Conservation (phyloP, 2,888 invertebrate species). For the Harmothoe impar region DNA sequence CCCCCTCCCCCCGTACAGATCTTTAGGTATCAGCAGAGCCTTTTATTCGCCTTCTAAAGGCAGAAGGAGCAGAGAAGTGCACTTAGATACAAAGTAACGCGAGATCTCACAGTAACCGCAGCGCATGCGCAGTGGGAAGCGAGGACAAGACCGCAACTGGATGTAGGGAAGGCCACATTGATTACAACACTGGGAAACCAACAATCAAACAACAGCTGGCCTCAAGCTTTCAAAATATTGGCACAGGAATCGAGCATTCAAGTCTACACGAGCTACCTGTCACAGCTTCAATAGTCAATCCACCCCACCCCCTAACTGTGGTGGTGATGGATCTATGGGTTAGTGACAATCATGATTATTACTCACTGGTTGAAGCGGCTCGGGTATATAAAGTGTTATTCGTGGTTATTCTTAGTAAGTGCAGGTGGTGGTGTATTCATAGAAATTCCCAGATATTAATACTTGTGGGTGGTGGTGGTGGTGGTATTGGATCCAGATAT, state of each 20-base stretch:
- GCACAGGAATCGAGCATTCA: slow-evolving; percentile 54
- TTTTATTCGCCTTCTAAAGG: neutral
- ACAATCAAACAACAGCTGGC: slow-evolving; percentile 54
- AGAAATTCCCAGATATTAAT: no score
- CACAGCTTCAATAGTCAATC: slow-evolving; percentile 6
- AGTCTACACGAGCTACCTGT: slow-evolving; percentile 40
- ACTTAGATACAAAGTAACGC: neutral
- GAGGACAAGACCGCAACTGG: neutral
- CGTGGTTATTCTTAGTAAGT: no score
- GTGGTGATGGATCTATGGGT: neutral
- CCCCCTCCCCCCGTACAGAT: no score
- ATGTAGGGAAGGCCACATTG: slow-evolving; percentile 21
- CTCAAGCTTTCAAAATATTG: slow-evolving; percentile 41
- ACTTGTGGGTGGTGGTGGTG: no score
- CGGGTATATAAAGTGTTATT: no score
- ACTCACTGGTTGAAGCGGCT: no score
- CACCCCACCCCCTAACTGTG: neutral
- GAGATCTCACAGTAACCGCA: neutral
- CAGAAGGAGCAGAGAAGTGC: neutral
- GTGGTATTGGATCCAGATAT: no score
- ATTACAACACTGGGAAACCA: slow-evolving; percentile 38
- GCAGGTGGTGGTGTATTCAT: no score
- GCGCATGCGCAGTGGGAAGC: neutral
- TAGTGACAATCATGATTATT: no score
- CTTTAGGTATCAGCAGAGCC: no score